phyloP scores from a whole-genome alignment of 1,140 invertebrate genomes.

The Drosophila yakuba region DNA sequence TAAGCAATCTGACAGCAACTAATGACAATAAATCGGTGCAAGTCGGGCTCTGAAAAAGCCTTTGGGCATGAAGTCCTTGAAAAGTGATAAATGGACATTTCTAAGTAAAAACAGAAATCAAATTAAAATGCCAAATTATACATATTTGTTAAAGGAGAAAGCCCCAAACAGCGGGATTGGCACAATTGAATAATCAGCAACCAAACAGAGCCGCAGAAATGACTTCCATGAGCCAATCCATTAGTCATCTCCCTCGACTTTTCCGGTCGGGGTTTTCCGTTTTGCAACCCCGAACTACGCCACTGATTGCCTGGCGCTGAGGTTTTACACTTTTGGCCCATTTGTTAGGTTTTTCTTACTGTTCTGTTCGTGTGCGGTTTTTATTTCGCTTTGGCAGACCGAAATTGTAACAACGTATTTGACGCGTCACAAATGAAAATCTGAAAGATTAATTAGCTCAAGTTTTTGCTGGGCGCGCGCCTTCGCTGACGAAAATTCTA shows the following conservation, averaged over 20 bases:
- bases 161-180: slow-evolving; percentile 16
- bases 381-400: slow-evolving; percentile 76
- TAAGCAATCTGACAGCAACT: slow-evolving; percentile 10
- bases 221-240: slow-evolving; percentile 66
- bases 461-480: slow-evolving; percentile 65
- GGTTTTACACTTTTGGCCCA: slow-evolving; percentile 80
- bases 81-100: slow-evolving; percentile 32
- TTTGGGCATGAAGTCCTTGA: slow-evolving; percentile 6
- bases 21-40: slow-evolving; percentile 44
- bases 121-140: slow-evolving; percentile 51
- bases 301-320: slow-evolving; percentile 63
- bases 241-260: slow-evolving; percentile 60
- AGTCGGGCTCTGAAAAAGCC: slow-evolving; percentile 9
- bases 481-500: slow-evolving; percentile 41
- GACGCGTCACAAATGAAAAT: slow-evolving; percentile 83
- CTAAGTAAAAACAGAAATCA: slow-evolving; percentile 37
- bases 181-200: slow-evolving; percentile 60
- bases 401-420: slow-evolving; percentile 78
- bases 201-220: slow-evolving; percentile 54
- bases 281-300: slow-evolving; percentile 45
- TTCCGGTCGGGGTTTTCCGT: slow-evolving; percentile 23
- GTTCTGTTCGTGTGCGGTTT: slow-evolving; percentile 57
- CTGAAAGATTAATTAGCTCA: slow-evolving; percentile 83
- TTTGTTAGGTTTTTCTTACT: slow-evolving; percentile 63
- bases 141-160: slow-evolving; percentile 41